A percentile compares a stretch with the other conserved stretches of the same genome.
Conservation (phyloP, 2,888 invertebrate species). For the Mongoloraphidia duomilia region DNA sequence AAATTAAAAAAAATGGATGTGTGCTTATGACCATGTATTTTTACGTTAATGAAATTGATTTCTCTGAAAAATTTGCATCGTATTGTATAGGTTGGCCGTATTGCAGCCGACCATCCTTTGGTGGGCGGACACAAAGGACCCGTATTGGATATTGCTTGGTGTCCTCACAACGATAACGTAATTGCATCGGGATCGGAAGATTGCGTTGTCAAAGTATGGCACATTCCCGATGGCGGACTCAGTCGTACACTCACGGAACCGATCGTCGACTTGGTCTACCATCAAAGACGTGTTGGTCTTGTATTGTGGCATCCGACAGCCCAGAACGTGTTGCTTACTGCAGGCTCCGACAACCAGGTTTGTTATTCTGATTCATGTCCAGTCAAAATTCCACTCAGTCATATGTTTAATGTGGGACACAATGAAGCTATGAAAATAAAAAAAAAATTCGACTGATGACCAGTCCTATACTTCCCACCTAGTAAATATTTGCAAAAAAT, state of each 20-base stretch:
- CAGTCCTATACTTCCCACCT: too few relatives aligned
- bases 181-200: slow-evolving; percentile 97
- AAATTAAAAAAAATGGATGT: too few relatives aligned
- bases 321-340: slow-evolving; percentile 83
- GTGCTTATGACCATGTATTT: too few relatives aligned
- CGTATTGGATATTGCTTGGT: slow-evolving; percentile 94
- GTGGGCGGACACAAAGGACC: slow-evolving; percentile 96
- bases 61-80: slow-evolving; percentile 11
- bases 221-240: slow-evolving; percentile 84
- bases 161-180: slow-evolving; percentile 95
- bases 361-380: slow-evolving; percentile 16
- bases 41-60: slow-evolving; percentile 12
- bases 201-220: slow-evolving; percentile 94
- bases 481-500: too few relatives aligned
- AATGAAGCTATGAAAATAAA: too few relatives aligned
- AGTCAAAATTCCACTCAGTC: too few relatives aligned
- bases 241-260: slow-evolving; percentile 83
- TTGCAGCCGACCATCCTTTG: slow-evolving; percentile 84
- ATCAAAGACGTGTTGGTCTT: slow-evolving; percentile 82
- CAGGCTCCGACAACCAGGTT: slow-evolving; percentile 84
- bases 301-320: slow-evolving; percentile 97
- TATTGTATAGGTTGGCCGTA: slow-evolving; percentile 69
- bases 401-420: too few relatives aligned
- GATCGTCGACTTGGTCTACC: slow-evolving; percentile 82
- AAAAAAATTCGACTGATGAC: too few relatives aligned